A percentile compares a stretch with the other conserved stretches of the same genome.
phyloP scores from a whole-genome alignment of 1,140 invertebrate species.

The Drosophila kanapiae region DNA sequence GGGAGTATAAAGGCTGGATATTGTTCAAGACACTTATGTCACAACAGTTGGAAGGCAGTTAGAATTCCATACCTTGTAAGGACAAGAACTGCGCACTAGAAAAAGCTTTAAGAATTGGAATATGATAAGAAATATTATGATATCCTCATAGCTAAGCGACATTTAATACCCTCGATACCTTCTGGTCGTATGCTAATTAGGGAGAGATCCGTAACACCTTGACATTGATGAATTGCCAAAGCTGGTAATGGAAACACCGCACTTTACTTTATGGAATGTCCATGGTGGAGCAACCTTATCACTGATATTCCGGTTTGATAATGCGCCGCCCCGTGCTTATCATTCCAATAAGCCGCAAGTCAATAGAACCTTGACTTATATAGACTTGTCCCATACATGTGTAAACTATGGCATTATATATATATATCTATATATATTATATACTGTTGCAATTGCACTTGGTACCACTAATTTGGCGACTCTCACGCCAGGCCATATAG shows the following conservation, averaged over 20 bases:
- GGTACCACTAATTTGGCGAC: constrained; percentile 11
- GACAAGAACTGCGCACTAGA: neutral
- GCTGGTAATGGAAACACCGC: constrained; percentile 8
- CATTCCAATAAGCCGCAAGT: constrained; percentile 56
- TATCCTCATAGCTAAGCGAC: constrained; percentile 1
- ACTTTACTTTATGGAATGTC: constrained; percentile 5
- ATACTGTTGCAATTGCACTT: constrained; percentile 29
- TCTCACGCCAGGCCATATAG: constrained; percentile 25
- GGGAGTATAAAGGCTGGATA: neutral
- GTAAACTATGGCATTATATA: neutral
- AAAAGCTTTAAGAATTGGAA: neutral
- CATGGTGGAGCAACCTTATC: constrained; percentile 24
- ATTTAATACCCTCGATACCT: constrained; percentile 15
- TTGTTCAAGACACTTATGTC: too few species aligned
- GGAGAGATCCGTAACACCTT: constrained; percentile 25
- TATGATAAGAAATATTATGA: too few species aligned
- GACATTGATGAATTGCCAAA: constrained; percentile 70
- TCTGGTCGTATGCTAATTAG: constrained; percentile 62
- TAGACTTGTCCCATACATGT: constrained; percentile 11
- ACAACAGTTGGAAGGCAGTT: neutral
- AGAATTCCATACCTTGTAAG: neutral
- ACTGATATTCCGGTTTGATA: constrained; percentile 30
- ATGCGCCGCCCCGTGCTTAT: constrained; percentile 23
- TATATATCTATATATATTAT: neutral
- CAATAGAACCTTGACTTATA: constrained; percentile 74